Evolutionary conservation across 2,797 vertebrate species (phyloP), one percentile per base, ranked within the genome.

Genomic region (Sebastes matsubarae): DNA sequence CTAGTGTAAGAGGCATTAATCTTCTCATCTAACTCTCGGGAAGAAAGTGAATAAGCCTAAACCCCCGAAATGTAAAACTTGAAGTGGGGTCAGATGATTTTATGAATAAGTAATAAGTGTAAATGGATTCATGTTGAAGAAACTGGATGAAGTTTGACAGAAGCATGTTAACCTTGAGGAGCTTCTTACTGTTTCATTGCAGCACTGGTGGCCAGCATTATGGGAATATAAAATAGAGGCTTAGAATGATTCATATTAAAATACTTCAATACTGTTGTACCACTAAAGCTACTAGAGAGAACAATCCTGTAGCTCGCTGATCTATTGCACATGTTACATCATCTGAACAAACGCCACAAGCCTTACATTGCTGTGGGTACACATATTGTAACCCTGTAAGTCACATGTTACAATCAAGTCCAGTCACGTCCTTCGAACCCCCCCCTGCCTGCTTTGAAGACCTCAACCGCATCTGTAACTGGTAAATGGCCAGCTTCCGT

Each of bases 361-460:
- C 38, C 52, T 82, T 72, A 38, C 27, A 46, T 60, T n/a, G 20
- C 25, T 50, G 52, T 52, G 8, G 32, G 42, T 66, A 42, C 25
- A 42, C 30, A 52, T 29, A 27, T n/a, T 57, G n/a, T 63, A 73
- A 60, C 12, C 65, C 16, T 50, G 11, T 34, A 67, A 76, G 59
- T 16, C 50, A 73, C 68, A 68, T 81, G 68, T 68, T 63, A 81
- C 30, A 72, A 4, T 61, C 57, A 29, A 73, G 60, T 65, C 36
- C 68, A 57, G 65, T 75, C 75, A 72, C 4, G 16, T 72, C 38
- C 22, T 69, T 30, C 11, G 0, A 79, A 24, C 3, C 10, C 6
- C 1, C 5, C 6, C 12, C 5, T 38, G 38, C 4, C 29, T 11
- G 42, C 79, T 89, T 83, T 81, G 69, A 89, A 70, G 46, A 59